Conservation (phyloP, 2,888 invertebrate species). For the Amphipoea oculea region DNA sequence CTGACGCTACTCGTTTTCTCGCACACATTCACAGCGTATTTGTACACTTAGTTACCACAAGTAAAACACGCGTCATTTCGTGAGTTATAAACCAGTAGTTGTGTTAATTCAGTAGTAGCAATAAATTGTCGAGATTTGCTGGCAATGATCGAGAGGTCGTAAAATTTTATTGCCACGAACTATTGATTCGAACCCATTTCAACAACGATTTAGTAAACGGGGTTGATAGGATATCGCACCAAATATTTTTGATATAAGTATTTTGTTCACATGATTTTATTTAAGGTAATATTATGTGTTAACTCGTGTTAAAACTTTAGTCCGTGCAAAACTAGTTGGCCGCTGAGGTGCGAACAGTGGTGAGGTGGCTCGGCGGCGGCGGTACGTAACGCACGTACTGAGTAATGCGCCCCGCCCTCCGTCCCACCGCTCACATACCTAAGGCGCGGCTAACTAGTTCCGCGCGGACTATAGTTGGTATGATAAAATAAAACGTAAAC, state of each 20-base stretch:
- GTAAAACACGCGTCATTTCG: background rate
- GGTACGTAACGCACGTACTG: no score
- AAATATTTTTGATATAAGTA: background rate
- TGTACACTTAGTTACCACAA: background rate
- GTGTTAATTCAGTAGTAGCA: background rate
- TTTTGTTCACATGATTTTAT: background rate
- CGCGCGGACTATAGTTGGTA: no score
- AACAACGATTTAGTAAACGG: constrained; percentile 3
- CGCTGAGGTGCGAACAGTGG: no score
- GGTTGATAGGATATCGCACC: background rate
- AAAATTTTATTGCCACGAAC: constrained; percentile 28
- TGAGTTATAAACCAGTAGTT: background rate
- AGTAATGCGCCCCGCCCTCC: no score
- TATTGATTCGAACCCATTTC: constrained; percentile 26
- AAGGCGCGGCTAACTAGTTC: no score
- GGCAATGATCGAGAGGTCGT: constrained; percentile 9
- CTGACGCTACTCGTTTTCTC: background rate
- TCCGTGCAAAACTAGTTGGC: no score
- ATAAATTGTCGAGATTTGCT: constrained; percentile 28
- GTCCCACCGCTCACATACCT: no score
- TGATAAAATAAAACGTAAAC: no score
- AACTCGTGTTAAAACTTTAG: background rate
- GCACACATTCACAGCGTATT: background rate
- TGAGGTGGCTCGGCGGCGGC: no score
- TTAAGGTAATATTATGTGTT: background rate